phyloP scores from a whole-genome alignment of 2,888 invertebrate genomes.

The Helleia helle region DNA sequence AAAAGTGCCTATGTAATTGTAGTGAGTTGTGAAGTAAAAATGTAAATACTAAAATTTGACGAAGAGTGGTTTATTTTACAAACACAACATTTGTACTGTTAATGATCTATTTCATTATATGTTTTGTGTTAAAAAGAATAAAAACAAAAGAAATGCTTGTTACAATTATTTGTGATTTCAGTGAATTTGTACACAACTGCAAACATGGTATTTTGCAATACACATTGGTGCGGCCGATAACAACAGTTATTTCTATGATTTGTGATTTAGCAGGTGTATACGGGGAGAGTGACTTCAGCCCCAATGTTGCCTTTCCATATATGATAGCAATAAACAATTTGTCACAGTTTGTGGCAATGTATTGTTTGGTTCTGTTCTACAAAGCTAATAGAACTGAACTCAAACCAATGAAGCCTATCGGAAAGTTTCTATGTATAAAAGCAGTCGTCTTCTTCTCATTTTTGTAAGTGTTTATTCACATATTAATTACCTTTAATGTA shows the following conservation, averaged over 20 bases:
- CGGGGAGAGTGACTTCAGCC: constrained; percentile 92
- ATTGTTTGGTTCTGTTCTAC: constrained; percentile 95
- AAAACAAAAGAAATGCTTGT: no score
- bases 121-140: no score
- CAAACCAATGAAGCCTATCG: constrained; percentile 93
- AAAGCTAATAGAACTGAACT: constrained; percentile 90
- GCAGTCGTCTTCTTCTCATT: constrained; percentile 98
- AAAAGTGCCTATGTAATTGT: no score
- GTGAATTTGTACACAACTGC: constrained; percentile 93
- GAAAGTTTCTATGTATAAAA: constrained; percentile 97
- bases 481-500: background rate
- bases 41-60: no score
- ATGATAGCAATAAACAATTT: constrained; percentile 91
- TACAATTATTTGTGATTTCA: constrained; percentile 43
- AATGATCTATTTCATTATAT: no score
- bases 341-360: constrained; percentile 97
- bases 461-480: constrained; percentile 85
- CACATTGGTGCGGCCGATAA: constrained; percentile 91
- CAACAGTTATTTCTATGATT: constrained; percentile 91
- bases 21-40: no score
- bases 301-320: constrained; percentile 90
- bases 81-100: no score
- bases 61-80: no score
- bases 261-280: constrained; percentile 90
- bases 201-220: constrained; percentile 98